These are phyloP conservation scores for Pristiophorus japonicus DNA, from an alignment of 2,113 vertebrate genomes.

Conservation along the genomic window DNA sequence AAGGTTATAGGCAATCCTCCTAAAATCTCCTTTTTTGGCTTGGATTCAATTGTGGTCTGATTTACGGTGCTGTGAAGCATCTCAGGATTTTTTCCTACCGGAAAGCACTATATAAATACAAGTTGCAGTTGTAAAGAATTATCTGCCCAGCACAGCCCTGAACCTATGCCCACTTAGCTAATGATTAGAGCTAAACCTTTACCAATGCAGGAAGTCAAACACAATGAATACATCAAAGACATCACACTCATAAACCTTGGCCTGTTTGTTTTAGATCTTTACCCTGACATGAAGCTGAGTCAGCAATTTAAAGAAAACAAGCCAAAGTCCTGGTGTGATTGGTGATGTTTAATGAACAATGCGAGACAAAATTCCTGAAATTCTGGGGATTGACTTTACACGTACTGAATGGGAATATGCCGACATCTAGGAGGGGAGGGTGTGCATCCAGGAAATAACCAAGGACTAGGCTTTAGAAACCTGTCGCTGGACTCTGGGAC, in stretches of 20 bases:
- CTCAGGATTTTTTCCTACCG: not conserved
- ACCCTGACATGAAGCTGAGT: not conserved
- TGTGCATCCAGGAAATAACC: not conserved
- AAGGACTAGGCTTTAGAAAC: not conserved
- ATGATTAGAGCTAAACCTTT: not conserved
- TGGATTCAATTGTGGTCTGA: not conserved
- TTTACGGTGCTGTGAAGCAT: not conserved
- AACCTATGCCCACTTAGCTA: not conserved
- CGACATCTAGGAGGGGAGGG: not conserved
- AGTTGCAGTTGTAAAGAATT: not conserved
- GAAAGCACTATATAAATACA: not conserved
- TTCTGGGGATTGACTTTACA: not conserved
- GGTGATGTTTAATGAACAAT: not conserved
- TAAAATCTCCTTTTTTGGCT: not conserved
- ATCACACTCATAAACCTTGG: not conserved
- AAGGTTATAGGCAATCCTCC: not conserved
- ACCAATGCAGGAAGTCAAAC: not conserved
- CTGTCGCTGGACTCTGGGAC: not conserved
- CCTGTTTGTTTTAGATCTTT: not conserved
- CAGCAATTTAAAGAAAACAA: not conserved
- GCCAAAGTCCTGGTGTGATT: not conserved
- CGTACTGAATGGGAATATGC: not conserved
- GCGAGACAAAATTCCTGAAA: not conserved
- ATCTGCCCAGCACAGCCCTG: not conserved
- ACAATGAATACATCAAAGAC: not conserved